Evolutionary conservation across 2,888 invertebrate genomes (phyloP).

Genomic region (Megaustenia siamemsis): DNA sequence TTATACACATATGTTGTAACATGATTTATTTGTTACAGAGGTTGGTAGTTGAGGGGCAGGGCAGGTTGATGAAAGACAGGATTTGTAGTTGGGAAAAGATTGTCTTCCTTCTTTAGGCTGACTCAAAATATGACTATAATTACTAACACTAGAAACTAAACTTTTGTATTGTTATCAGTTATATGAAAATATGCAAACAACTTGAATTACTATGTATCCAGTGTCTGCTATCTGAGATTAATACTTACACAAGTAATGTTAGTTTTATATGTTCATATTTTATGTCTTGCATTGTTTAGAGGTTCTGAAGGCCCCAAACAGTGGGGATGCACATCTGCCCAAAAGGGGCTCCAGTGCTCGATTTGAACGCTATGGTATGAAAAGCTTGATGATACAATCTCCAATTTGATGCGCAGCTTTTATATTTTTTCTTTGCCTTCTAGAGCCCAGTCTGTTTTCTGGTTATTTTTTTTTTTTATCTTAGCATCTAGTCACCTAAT

Average conservation of each 20-base stretch:
- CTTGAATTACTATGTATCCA: too few relatives aligned
- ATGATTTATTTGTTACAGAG: too few relatives aligned
- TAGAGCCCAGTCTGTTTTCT: background rate
- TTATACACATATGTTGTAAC: too few relatives aligned
- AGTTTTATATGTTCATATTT: background rate
- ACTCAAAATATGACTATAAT: too few relatives aligned
- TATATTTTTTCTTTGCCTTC: background rate
- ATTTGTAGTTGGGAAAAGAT: too few relatives aligned
- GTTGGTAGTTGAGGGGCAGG: too few relatives aligned
- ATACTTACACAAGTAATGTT: too few relatives aligned
- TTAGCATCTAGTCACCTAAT: constrained; percentile 8
- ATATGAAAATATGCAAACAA: too few relatives aligned
- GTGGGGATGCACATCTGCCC: constrained; percentile 15
- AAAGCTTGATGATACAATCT: background rate
- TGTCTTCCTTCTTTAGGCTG: too few relatives aligned
- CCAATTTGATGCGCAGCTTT: constrained; percentile 12
- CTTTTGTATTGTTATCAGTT: too few relatives aligned
- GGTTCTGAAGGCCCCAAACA: background rate
- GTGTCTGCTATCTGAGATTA: background rate
- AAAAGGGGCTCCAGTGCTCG: constrained; percentile 35
- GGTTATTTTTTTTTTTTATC: background rate
- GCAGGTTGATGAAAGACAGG: too few relatives aligned
- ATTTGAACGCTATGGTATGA: constrained; percentile 40
- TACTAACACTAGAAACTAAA: too few relatives aligned
- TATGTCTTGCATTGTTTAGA: constrained; percentile 10